Conservation (phyloP, 2,888 invertebrate genomes). For the Mechanitis messenoides region DNA sequence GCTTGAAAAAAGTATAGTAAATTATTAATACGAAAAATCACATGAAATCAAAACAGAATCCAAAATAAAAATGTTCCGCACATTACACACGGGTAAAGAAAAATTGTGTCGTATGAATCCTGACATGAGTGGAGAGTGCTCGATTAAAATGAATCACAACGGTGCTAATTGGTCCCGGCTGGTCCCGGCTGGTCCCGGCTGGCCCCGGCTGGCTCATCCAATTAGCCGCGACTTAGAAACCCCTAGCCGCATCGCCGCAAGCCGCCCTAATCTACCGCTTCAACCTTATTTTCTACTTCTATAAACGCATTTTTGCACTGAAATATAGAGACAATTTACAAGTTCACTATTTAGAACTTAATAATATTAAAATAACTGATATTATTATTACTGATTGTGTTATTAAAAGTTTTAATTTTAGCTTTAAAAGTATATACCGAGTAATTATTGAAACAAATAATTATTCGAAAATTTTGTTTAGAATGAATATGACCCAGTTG, state of each 20-base stretch:
- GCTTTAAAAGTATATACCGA: neutral
- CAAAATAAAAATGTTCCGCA: neutral
- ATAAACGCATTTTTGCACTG: neutral
- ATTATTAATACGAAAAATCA: neutral
- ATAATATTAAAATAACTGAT: too few species aligned
- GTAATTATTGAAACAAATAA: neutral
- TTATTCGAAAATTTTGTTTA: conserved; percentile 25
- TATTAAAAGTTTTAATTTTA: neutral
- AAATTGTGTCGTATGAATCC: conserved; percentile 26
- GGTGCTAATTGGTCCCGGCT: conserved; percentile 62
- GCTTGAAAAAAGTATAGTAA: neutral
- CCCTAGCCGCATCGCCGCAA: conserved; percentile 55
- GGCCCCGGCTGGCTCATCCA: conserved; percentile 57
- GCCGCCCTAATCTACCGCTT: conserved; percentile 52
- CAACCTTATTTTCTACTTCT: neutral
- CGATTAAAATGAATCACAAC: conserved; percentile 75
- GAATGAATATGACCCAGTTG: conserved; percentile 52
- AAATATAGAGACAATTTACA: too few species aligned
- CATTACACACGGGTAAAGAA: neutral
- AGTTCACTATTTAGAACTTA: too few species aligned
- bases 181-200: too few species aligned
- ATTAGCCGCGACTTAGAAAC: conserved; percentile 74
- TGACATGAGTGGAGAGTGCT: conserved; percentile 42
- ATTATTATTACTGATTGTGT: too few species aligned
- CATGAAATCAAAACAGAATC: conserved; percentile 1